phyloP scores from a whole-genome alignment of 2,113 vertebrate genomes.

The Rynchops niger region DNA sequence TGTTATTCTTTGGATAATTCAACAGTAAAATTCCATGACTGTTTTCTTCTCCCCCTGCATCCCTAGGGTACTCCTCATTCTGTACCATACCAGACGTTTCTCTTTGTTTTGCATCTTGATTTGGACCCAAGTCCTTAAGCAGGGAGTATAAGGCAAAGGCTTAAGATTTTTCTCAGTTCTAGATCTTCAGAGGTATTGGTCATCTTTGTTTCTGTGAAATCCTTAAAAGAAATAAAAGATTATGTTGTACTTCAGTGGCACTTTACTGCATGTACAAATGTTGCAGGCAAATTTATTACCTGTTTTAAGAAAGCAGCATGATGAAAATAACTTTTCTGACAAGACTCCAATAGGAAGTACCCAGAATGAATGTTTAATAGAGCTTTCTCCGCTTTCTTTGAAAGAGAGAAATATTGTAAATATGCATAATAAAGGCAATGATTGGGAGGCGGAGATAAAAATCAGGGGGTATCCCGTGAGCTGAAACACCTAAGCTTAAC shows the following conservation, averaged over 20 bases:
- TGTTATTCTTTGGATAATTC: conserved; percentile 10
- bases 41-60: not conserved
- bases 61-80: not conserved
- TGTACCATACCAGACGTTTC: not conserved
- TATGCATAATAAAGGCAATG: not conserved
- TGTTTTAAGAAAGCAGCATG: not conserved
- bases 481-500: not conserved
- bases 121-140: not conserved
- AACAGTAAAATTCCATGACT: not conserved
- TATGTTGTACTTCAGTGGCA: not conserved
- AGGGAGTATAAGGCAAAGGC: not conserved
- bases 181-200: not conserved
- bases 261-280: not conserved
- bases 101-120: not conserved
- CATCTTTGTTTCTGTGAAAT: not conserved
- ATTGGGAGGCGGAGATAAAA: not conserved
- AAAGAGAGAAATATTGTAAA: not conserved
- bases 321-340: not conserved
- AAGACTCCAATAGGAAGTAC: not conserved
- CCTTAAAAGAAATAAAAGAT: not conserved
- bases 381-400: not conserved
- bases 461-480: not conserved
- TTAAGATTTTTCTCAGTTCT: not conserved
- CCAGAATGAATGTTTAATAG: not conserved
- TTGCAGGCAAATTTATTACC: not conserved